These are phyloP conservation scores for Pedionomus torquatus DNA, from an alignment of 2,113 vertebrate genomes.

Conservation along the genomic window DNA sequence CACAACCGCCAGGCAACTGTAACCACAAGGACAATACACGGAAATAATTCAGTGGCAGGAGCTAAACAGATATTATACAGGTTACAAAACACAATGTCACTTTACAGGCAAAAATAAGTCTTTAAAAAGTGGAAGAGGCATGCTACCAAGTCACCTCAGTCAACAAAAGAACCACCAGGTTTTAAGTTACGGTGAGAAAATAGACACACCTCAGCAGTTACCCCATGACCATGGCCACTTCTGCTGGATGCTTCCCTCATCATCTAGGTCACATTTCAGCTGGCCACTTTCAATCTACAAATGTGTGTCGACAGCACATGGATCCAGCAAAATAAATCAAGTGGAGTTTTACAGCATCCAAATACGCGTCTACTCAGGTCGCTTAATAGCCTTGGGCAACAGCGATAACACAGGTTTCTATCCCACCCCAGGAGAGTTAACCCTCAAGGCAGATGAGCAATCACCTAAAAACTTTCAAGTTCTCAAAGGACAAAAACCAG, in stretches of 20 bases:
- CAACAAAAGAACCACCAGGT: not conserved
- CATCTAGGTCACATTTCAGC: not conserved
- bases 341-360: not conserved
- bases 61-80: not conserved
- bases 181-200: not conserved
- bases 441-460: not conserved
- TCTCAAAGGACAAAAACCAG: not conserved
- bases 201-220: not conserved
- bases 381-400: not conserved
- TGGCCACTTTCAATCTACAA: not conserved
- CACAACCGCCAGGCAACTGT: not conserved
- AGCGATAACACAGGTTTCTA: not conserved
- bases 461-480: not conserved
- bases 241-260: not conserved
- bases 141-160: too few species aligned
- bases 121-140: not conserved
- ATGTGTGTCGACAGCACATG: not conserved
- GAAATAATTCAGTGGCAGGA: not conserved
- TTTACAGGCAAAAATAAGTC: not conserved
- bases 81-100: not conserved
- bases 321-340: not conserved
- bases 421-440: not conserved
- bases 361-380: not conserved
- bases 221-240: not conserved
- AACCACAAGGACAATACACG: not conserved